These are phyloP conservation scores for Phodopus roborovskii DNA, from an alignment of 2,113 vertebrate species.

Conservation along the genomic window DNA sequence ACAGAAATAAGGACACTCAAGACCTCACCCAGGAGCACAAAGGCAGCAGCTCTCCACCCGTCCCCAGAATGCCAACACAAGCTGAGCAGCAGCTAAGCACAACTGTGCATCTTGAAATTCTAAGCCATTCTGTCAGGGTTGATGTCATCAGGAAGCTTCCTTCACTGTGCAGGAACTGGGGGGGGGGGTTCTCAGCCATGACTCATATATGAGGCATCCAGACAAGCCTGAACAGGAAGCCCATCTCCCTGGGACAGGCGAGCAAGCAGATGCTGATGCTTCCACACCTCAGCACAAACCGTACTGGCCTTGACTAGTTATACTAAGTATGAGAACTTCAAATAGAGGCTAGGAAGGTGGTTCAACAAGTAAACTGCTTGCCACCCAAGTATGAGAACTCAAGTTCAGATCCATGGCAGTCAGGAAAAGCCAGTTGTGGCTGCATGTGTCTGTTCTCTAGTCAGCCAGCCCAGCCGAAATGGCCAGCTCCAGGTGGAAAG, in stretches of 20 bases:
- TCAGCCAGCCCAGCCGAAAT: not conserved
- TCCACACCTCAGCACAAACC: not conserved
- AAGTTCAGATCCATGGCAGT: not conserved
- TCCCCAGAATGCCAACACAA: not conserved
- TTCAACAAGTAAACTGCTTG: not conserved
- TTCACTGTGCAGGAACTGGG: not conserved
- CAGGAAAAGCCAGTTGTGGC: not conserved
- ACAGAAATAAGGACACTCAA: not conserved
- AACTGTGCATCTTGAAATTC: not conserved
- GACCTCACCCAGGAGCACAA: not conserved
- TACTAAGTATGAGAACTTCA: not conserved
- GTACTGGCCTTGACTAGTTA: not conserved
- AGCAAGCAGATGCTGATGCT: not conserved
- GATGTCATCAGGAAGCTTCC: not conserved
- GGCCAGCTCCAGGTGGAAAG: not conserved
- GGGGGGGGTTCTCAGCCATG: not conserved
- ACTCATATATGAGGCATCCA: not conserved
- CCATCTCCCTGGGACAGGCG: slow-evolving; percentile 1
- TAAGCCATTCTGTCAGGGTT: not conserved
- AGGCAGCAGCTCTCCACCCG: not conserved
- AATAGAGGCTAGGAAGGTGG: not conserved
- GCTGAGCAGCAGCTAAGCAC: not conserved
- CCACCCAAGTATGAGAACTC: not conserved
- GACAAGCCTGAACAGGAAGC: not conserved
- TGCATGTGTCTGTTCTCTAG: too few relatives aligned